Evolutionary conservation across 1,140 invertebrate genomes (phyloP), one percentile per base, ranked within the genome.

Genomic region (Euschistus heros): DNA sequence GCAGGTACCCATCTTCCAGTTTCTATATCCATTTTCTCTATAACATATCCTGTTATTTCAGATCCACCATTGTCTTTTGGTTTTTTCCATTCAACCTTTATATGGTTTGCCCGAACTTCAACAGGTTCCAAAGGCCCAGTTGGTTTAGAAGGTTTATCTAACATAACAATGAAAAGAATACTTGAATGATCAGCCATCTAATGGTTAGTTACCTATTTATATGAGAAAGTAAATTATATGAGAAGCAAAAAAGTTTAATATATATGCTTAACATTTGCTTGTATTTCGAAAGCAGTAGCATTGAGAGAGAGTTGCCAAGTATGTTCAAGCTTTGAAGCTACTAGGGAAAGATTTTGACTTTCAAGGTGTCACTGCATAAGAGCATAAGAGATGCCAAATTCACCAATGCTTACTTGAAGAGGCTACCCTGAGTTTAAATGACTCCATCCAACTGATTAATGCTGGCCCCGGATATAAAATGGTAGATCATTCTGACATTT

Each of bases 1-100:
- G 90, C 91, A 37, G 91, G 88, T 64, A 94, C 85, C 92, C 92
- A 96, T 69, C 91, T 81, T 24, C 92, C 92, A 27, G 89, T 93
- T 55, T 94, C 91, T 77, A 91, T 79, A 71, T 94, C 92, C 88
- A 97, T 93, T 74, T 98, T 98, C 76, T 99, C 97, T 26, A 99
- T 80, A 0, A 96, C 86, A 76, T 99, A 99, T 47, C 96, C 94
- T 63, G 91, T 92, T 66, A 97, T 86, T 54, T 92, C 90, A 27
- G 85, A 86, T 61, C 96, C 97, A 68, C 97, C 92, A 76, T 89
- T 87, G 74, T 99, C 97, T 68, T 89, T 86, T 4, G 97, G 97
- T 75, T 87, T 87, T 69, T 93, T 83, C 97, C 97, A 99, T 74
- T 90, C 88, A 47, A 99, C 84, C 59, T 86, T 96, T n/a, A 92